Evolutionary conservation across 1,140 invertebrate genomes (phyloP), one percentile per base, ranked within the genome.

Genomic region (Chironomus tepperi): DNA sequence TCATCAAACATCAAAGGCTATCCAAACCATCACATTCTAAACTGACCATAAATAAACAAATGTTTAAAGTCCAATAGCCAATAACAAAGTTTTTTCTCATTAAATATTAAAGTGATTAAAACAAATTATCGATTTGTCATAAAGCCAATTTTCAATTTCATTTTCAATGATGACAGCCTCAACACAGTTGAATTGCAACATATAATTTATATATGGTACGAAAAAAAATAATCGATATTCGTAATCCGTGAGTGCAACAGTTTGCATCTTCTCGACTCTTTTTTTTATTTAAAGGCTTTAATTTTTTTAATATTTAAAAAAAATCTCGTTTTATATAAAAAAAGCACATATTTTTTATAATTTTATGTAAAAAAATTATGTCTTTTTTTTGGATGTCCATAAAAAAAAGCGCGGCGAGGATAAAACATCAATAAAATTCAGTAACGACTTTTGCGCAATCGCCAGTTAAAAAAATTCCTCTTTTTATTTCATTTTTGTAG

Each of bases 101-200:
- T 57, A 57, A 57, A 57, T 57, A 57, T 57, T 57, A 57, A 57
- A 57, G 47, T 57, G 47, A 57, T 57, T 57, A 57, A n/a, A 57
- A 57, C n/a, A 57, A 57, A n/a, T 57, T 57, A 57, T 57, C 47
- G 47, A 57, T 57, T 57, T 57, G 47, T 57, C 47, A 57, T 57
- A 57, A 57, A 57, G 47, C 47, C 47, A 57, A 57, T 57, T 57
- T 57, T 57, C 47, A 57, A 57, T 57, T 57, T 57, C 47, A 57
- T 57, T 57, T 57, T 57, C 47, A 57, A n/a, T 57, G 47, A 57
- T 57, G 47, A 57, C 12, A 57, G 47, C 47, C 47, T 5, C 24
- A 34, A 34, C 24, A 34, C 24, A 34, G 24, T 34, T 34, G 24
- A 34, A 34, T 57, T 57, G 47, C 47, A 34, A 34, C 24, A 34